phyloP scores from a whole-genome alignment of 2,797 vertebrate genomes.

The Balearica regulorum region DNA sequence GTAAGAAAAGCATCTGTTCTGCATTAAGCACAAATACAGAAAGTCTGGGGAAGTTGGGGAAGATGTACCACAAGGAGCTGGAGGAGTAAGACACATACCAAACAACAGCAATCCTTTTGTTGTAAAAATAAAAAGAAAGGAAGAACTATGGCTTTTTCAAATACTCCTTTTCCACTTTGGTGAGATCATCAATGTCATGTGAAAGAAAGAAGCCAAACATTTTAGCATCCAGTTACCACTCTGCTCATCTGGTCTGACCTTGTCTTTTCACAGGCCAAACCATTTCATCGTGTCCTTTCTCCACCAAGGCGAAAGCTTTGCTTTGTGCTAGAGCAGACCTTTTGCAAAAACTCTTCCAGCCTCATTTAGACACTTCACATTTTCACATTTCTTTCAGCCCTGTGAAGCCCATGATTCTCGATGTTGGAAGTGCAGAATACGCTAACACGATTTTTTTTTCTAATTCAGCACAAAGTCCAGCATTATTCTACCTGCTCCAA shows the following conservation, averaged over 20 bases:
- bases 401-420: background rate
- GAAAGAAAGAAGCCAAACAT: background rate
- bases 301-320: background rate
- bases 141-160: background rate
- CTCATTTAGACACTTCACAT: background rate
- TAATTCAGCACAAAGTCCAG: background rate
- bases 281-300: background rate
- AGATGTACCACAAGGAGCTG: background rate
- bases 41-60: background rate
- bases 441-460: background rate
- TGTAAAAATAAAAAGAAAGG: background rate
- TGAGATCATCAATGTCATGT: background rate
- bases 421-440: background rate
- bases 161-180: background rate
- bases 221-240: background rate
- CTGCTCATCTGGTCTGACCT: background rate
- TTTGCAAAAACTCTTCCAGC: background rate
- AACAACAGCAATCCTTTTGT: background rate
- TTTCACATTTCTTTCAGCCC: background rate
- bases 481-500: background rate
- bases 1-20: background rate
- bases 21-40: background rate
- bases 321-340: background rate
- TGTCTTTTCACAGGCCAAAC: background rate
- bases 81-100: background rate